phyloP scores from a whole-genome alignment of 64 coral and sea anemone species.

The Catalaphyllia jardinei region DNA sequence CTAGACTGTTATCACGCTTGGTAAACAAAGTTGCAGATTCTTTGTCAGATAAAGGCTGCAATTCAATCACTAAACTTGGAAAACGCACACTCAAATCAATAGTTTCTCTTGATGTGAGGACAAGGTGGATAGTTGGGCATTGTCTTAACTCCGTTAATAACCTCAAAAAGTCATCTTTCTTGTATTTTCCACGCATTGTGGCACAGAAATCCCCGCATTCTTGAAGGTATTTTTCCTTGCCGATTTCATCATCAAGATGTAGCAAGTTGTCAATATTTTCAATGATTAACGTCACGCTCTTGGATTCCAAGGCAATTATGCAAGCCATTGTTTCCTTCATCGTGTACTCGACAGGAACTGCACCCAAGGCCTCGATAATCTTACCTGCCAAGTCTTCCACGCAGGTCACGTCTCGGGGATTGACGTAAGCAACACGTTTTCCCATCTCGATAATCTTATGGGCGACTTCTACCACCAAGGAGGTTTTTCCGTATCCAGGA shows the following conservation, averaged over 20 bases:
- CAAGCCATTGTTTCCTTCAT: background rate
- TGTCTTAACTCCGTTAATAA: background rate
- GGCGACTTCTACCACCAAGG: constrained; percentile 28
- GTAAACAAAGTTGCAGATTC: constrained; percentile 20
- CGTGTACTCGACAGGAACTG: constrained; percentile 4
- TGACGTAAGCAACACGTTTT: constrained; percentile 44
- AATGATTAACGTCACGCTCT: constrained; percentile 28
- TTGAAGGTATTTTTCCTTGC: background rate
- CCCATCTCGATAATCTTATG: constrained; percentile 1
- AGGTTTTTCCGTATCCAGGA: constrained; percentile 57
- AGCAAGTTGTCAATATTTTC: constrained; percentile 55
- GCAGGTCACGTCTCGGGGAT: constrained; percentile 19
- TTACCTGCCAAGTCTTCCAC: constrained; percentile 36
- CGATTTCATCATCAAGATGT: background rate
- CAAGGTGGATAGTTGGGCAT: background rate
- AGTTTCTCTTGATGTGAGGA: constrained; percentile 44
- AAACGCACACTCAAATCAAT: background rate
- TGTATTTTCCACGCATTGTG: background rate
- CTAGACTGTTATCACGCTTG: background rate
- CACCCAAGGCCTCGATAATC: constrained; percentile 35
- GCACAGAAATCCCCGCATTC: background rate
- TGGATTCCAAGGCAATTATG: background rate
- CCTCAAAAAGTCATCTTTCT: background rate
- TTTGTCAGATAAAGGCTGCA: constrained; percentile 6
- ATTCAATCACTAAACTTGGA: constrained; percentile 1